Conservation (phyloP, 1,140 invertebrate genomes). For the Trichoplusia ni region DNA sequence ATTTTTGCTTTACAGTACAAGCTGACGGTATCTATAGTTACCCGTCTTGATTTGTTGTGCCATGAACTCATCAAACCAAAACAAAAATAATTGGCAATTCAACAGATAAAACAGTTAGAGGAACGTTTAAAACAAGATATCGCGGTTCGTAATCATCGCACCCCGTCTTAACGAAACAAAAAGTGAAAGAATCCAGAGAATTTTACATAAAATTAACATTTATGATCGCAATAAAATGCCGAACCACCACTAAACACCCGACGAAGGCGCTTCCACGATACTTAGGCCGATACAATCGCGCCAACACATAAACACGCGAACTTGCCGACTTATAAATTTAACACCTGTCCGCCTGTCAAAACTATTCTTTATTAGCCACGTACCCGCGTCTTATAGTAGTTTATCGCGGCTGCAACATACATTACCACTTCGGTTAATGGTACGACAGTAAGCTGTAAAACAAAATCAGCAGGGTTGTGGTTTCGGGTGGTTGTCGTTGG, state of each 20-base stretch:
- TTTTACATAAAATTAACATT: conserved; percentile 49
- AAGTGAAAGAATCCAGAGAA: conserved; percentile 22
- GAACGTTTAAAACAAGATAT: not conserved
- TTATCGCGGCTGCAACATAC: conserved; percentile 12
- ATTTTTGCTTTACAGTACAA: too few species aligned
- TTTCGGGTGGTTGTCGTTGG: conserved; percentile 18
- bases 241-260: conserved; percentile 8
- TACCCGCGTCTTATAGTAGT: not conserved
- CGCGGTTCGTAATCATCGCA: not conserved
- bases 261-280: conserved; percentile 36
- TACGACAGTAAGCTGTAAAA: conserved; percentile 9
- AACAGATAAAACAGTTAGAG: conserved; percentile 7
- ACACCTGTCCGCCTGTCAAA: conserved; percentile 59
- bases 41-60: too few species aligned
- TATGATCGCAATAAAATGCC: conserved; percentile 45
- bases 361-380: conserved; percentile 42
- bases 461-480: conserved; percentile 31
- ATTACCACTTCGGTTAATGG: conserved; percentile 37
- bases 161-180: conserved; percentile 3
- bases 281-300: conserved; percentile 47
- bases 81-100: too few species aligned
- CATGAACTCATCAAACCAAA: too few species aligned
- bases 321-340: conserved; percentile 50
- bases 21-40: too few species aligned
- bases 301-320: conserved; percentile 46